These are phyloP conservation scores for Drosophila orena DNA, from an alignment of 1,140 invertebrate genomes.

Conservation along the genomic window DNA sequence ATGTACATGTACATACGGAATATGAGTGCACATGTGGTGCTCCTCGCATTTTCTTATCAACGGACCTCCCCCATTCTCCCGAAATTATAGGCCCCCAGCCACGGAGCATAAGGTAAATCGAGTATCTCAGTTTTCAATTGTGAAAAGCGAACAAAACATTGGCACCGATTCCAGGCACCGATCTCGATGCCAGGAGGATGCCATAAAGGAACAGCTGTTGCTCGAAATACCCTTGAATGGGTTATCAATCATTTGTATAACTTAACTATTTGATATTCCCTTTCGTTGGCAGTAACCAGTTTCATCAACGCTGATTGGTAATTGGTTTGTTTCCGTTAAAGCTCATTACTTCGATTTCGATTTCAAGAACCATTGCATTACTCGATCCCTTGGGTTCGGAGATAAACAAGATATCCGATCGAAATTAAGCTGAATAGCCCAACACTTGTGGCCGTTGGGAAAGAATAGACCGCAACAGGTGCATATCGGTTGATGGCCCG, in stretches of 20 bases:
- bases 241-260: background rate
- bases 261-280: too few relatives aligned
- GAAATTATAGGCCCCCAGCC: constrained; percentile 7
- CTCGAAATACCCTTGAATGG: background rate
- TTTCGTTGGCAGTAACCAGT: too few relatives aligned
- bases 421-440: background rate
- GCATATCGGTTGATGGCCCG: constrained; percentile 1
- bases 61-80: background rate
- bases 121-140: constrained; percentile 36
- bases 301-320: too few relatives aligned
- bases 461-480: constrained; percentile 21
- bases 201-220: constrained; percentile 16
- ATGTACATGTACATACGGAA: background rate
- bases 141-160: constrained; percentile 12
- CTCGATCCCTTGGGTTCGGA: background rate
- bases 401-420: background rate
- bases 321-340: too few relatives aligned
- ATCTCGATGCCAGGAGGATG: constrained; percentile 1
- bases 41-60: constrained; percentile 20
- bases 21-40: background rate
- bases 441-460: constrained; percentile 5
- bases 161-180: constrained; percentile 6
- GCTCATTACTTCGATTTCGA: too few relatives aligned
- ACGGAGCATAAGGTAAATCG: constrained; percentile 4
- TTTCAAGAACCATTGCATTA: too few relatives aligned